Conservation (phyloP, 2,888 invertebrate genomes). For the Eupithecia exiguata region DNA sequence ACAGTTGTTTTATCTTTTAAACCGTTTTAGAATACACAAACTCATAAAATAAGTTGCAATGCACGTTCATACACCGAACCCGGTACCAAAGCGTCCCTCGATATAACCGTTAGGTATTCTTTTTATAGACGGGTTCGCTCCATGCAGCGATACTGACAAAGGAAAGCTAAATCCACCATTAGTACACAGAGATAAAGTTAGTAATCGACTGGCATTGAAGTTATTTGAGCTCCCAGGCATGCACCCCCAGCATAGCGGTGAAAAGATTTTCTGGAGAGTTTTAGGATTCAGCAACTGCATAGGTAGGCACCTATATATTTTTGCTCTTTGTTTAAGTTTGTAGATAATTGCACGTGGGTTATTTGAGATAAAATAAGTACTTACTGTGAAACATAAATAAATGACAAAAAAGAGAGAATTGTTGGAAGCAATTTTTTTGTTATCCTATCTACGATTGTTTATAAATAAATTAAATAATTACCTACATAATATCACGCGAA, state of each 20-base stretch:
- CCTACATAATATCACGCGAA: neutral
- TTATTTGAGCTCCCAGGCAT: conserved; percentile 23
- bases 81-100: conserved; percentile 57
- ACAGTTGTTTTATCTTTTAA: neutral
- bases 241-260: conserved; percentile 24
- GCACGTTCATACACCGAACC: conserved; percentile 28
- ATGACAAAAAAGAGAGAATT: no score
- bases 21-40: neutral
- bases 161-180: conserved; percentile 35
- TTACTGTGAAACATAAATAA: no score
- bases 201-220: conserved; percentile 18
- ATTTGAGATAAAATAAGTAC: neutral
- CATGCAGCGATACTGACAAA: conserved; percentile 36
- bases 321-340: neutral
- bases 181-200: conserved; percentile 18
- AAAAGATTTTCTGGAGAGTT: neutral
- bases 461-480: neutral
- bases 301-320: no score
- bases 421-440: neutral
- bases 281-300: neutral
- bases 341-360: neutral
- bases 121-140: conserved; percentile 62
- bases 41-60: conserved; percentile 2
- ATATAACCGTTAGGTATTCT: conserved; percentile 66
- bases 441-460: neutral